phyloP scores from a whole-genome alignment of 1,140 invertebrate species.

The Pseudomyrmex pallidus region DNA sequence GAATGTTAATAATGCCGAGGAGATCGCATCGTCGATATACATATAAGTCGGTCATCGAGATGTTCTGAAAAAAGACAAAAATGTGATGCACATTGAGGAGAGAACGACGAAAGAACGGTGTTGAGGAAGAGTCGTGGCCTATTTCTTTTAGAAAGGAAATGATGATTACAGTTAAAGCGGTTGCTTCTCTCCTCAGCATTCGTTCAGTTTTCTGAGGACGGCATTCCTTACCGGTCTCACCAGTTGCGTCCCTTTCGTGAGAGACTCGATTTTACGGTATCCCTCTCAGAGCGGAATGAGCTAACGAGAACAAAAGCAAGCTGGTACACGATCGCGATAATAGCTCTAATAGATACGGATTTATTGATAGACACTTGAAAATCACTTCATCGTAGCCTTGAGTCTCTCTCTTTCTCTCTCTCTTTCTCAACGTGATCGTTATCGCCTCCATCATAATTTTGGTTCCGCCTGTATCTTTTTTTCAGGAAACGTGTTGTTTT shows the following conservation, averaged over 20 bases:
- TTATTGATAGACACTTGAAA: not conserved
- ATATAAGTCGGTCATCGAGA: constrained; percentile 46
- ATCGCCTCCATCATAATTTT: not conserved
- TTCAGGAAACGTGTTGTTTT: constrained; percentile 8
- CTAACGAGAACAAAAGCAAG: too few relatives aligned
- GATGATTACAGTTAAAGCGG: constrained; percentile 77
- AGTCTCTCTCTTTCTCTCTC: too few relatives aligned
- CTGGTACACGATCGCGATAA: constrained; percentile 1
- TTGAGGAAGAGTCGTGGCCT: constrained; percentile 69
- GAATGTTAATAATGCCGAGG: constrained; percentile 20
- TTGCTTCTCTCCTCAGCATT: constrained; percentile 56
- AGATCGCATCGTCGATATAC: constrained; percentile 4
- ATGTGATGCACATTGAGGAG: constrained; percentile 2
- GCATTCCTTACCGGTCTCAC: constrained; percentile 64
- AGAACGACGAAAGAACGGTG: constrained; percentile 24
- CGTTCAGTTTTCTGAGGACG: constrained; percentile 70
- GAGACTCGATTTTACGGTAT: constrained; percentile 37
- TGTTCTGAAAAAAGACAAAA: not conserved
- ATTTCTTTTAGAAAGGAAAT: constrained; percentile 80
- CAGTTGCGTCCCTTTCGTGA: constrained; percentile 52
- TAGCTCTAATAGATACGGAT: not conserved
- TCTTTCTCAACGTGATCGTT: not conserved
- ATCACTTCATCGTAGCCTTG: not conserved
- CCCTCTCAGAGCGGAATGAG: too few relatives aligned
- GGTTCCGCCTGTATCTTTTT: not conserved